Conservation (phyloP, 1,140 invertebrate species). For the Radopholus similis region DNA sequence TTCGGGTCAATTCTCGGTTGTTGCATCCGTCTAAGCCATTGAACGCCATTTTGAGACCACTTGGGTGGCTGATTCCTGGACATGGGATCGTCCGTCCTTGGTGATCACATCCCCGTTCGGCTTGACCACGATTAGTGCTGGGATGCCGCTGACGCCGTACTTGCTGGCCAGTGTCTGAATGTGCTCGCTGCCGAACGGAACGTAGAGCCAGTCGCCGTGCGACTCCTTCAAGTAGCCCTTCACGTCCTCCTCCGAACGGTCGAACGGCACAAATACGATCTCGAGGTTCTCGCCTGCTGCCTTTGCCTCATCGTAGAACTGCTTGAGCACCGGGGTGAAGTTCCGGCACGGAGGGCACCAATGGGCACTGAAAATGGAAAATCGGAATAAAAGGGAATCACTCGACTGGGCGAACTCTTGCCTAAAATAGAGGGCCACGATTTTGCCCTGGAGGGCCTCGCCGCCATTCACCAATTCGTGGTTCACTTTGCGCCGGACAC, state of each 20-base stretch:
- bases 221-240: constrained; percentile 59
- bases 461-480: constrained; percentile 14
- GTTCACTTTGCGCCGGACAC: neutral
- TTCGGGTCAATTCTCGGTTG: no score
- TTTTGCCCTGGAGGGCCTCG: constrained; percentile 26
- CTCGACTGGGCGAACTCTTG: no score
- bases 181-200: constrained; percentile 41
- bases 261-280: constrained; percentile 62
- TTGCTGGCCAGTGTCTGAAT: constrained; percentile 44
- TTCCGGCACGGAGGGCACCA: constrained; percentile 52
- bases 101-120: constrained; percentile 41
- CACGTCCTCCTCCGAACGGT: constrained; percentile 56
- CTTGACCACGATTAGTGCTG: constrained; percentile 51
- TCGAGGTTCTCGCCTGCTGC: constrained; percentile 42
- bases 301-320: constrained; percentile 46
- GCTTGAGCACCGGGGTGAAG: constrained; percentile 38
- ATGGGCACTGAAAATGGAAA: constrained; percentile 55
- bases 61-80: no score
- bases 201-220: constrained; percentile 61
- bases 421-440: constrained; percentile 55
- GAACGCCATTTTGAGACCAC: no score
- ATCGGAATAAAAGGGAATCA: no score
- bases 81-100: constrained; percentile 23
- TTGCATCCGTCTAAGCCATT: no score
- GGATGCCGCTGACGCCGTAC: constrained; percentile 51